Percentiles rank a stretch among this genome's conserved stretches.
Evolutionary conservation across 2,797 vertebrate species (phyloP).

Genomic region (Malurus splendens): DNA sequence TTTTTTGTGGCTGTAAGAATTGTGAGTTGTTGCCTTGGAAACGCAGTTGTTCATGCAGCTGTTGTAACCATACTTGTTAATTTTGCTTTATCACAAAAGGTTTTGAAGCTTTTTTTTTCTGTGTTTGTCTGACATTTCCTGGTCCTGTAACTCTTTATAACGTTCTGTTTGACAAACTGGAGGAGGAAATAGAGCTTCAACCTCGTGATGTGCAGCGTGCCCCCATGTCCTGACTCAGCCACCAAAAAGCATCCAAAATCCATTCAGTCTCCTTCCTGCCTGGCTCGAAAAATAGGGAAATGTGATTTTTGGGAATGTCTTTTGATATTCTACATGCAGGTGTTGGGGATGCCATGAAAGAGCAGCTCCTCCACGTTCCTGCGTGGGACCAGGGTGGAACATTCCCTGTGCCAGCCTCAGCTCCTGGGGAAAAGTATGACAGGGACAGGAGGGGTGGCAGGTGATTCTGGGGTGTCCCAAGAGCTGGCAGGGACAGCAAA

Average conservation of each 20-base stretch:
- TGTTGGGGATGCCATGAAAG: background rate
- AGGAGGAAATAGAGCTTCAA: conserved; percentile 14
- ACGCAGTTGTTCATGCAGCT: conserved; percentile 63
- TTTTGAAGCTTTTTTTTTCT: conserved; percentile 17
- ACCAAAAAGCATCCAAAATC: background rate
- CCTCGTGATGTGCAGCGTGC: background rate
- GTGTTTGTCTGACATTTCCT: conserved; percentile 36
- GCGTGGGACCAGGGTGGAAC: background rate
- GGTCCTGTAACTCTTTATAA: conserved; percentile 24
- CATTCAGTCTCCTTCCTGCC: background rate
- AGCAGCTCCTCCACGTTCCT: background rate
- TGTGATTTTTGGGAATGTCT: background rate
- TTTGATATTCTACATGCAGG: accelerated
- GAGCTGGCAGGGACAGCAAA: no score
- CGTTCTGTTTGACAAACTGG: conserved; percentile 30
- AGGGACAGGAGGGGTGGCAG: background rate
- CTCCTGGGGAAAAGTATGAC: background rate
- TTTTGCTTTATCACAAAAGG: conserved; percentile 41
- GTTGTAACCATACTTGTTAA: conserved; percentile 48
- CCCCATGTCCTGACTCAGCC: background rate
- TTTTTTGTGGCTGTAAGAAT: conserved; percentile 29
- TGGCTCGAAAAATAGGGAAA: background rate
- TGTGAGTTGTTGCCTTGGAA: conserved; percentile 55
- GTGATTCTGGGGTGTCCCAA: background rate
- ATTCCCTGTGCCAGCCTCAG: background rate